Evolutionary conservation across 1,140 invertebrate genomes (phyloP), one percentile per base, ranked within the genome.

Genomic region (Drepana arcuata): DNA sequence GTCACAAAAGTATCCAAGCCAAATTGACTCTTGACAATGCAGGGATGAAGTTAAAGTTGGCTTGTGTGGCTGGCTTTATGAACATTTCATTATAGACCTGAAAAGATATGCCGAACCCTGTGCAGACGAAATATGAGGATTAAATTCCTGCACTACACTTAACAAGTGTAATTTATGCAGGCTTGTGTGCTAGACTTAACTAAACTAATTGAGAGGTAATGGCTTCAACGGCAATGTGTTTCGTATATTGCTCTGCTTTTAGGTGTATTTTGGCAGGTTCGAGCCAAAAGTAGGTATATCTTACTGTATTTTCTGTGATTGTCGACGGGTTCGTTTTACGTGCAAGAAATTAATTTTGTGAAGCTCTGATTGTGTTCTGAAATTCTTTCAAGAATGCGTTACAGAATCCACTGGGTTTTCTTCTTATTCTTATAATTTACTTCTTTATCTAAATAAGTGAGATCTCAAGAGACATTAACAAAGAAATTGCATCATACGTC

Each of bases 111-210:
- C 69, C 67, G 64, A 69, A 66, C 58, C 57, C 56, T 44, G 54
- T 36, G 63, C 71, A 81, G 67, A 77, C 73, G 73, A 78, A 81
- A 80, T 80, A 80, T 78, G 73, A 78, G 75, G 73, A 80, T 80
- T 78, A 80, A 78, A 80, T 80, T 80, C 73, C 67, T 67, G 73
- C 63, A 74, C 56, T 69, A 65, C 71, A 74, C 64, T 77, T 78
- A 80, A 78, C 69, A 67, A 80, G 71, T 65, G 69, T 74, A 78
- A 80, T 80, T 80, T 80, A 77, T 77, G 66, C 62, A 52, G 49
- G 51, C 51, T 33, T 37, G 64, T 42, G 48, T 61, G 52, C 58
- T 69, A 44, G 53, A 63, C 59, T 62, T 67, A 73, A 73, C 68
- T 71, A 71, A 75, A 68, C 71, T 74, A 80, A 80, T 80, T 72